Percentiles rank a stretch among this genome's conserved stretches.
These are phyloP conservation scores for Dreissena rostriformis DNA, from an alignment of 1,140 invertebrate genomes.

Conservation along the genomic window DNA sequence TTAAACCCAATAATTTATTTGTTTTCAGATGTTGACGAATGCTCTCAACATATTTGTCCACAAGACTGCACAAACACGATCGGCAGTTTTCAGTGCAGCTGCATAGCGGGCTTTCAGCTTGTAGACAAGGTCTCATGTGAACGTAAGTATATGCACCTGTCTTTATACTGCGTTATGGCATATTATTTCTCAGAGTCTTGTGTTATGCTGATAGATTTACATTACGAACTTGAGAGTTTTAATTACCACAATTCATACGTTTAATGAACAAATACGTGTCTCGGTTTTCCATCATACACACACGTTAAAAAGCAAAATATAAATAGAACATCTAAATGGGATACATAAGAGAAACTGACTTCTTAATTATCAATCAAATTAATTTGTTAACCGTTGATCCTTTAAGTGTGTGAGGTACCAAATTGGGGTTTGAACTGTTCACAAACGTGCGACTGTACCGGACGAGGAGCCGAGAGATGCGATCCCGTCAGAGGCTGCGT, in stretches of 20 bases:
- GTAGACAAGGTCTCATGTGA: neutral
- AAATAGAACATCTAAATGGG: neutral
- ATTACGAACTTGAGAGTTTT: neutral
- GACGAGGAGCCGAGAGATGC: constrained; percentile 11
- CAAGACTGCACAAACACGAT: constrained; percentile 13
- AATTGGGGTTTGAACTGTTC: constrained; percentile 25
- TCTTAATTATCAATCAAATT: neutral
- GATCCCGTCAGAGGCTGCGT: constrained; percentile 32
- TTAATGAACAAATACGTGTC: neutral
- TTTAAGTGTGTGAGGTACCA: constrained; percentile 15
- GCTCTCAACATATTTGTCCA: neutral
- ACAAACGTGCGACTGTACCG: constrained; percentile 24
- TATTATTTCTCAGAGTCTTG: neutral
- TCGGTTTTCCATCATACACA: neutral
- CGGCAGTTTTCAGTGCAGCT: constrained; percentile 23
- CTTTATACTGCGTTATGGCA: neutral
- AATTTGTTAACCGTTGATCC: neutral
- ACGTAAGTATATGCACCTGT: neutral
- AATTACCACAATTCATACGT: neutral
- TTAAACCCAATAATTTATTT: neutral
- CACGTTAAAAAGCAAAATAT: neutral
- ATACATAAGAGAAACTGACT: neutral
- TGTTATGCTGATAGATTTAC: neutral
- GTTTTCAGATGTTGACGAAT: constrained; percentile 18
- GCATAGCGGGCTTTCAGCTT: constrained; percentile 2